phyloP scores from a whole-genome alignment of 2,888 invertebrate species.

The Drepanosiphum platanoidis region DNA sequence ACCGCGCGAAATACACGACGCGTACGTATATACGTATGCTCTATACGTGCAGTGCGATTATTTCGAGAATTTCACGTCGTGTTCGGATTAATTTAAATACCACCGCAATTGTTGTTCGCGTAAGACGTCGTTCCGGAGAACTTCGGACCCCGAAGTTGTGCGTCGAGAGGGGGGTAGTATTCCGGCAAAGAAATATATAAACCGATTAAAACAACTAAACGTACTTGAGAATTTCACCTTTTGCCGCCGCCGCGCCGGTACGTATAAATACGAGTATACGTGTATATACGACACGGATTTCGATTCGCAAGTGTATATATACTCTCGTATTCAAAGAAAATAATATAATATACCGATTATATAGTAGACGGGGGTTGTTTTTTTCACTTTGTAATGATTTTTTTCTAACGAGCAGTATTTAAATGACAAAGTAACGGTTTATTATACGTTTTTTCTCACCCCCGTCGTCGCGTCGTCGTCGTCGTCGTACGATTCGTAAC shows the following conservation, averaged over 20 bases:
- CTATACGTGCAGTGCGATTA: not conserved
- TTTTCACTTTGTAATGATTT: too few relatives aligned
- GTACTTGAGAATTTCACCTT: not conserved
- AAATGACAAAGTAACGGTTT: too few relatives aligned
- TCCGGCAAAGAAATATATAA: conserved; percentile 25
- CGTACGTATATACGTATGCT: not conserved
- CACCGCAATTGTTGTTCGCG: not conserved
- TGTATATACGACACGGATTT: not conserved
- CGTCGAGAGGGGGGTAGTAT: not conserved
- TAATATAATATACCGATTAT: too few relatives aligned
- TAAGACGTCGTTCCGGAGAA: not conserved
- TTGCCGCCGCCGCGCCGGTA: too few relatives aligned
- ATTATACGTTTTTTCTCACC: too few relatives aligned
- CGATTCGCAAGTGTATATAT: too few relatives aligned
- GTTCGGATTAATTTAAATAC: not conserved
- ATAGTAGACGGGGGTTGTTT: too few relatives aligned
- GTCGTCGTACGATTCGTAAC: too few relatives aligned
- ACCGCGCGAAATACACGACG: not conserved
- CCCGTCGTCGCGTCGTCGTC: too few relatives aligned
- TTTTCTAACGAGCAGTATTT: too few relatives aligned
- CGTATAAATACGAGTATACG: too few relatives aligned
- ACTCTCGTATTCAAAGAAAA: not conserved
- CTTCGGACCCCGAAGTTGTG: conserved; percentile 3
- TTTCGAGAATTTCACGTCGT: not conserved
- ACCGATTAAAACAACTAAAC: conserved; percentile 20